Base-by-base conservation (phyloP, 2,888 invertebrate genomes). In the Escarpia spicata region DNA sequence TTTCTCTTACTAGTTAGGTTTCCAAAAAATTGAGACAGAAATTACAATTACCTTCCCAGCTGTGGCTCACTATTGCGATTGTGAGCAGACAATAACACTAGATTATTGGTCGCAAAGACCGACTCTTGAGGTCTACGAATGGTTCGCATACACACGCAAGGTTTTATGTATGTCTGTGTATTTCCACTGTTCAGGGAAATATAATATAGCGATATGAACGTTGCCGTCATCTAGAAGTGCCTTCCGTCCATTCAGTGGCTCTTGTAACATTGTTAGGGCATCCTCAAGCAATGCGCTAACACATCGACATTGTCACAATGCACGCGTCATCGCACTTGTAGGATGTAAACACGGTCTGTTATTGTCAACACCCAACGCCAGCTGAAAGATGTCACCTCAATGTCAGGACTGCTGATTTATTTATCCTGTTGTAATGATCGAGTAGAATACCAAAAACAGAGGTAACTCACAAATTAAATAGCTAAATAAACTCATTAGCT, bases 121-220 rank as follows among this genome's bases (percentile, higher is more conserved):
- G 19, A 4, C 75, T 75, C 75, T 15, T 2, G 19, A 26, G 75
- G 75, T 75, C 75, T 75, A 26, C 75, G 19, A 75, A 75, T 75
- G 19, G 75, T 15, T 75, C 6, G 26, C 75, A 75, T 75, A 75
- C 26, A 26, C 26, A 6, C 75, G 75, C 26, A n/a, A 75, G 75
- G 75, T 75, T n/a, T 19, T 75, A 75, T 75, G 75, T 26, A 75
- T 75, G n/a, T 19, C 19, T n/a, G 12, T 12, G 75, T 3, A 75
- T 75, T 75, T 75, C 75, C n/a, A 26, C 75, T 75, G 75, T 75
- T 75, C 75, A 19, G 75, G 75, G 75, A 75, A 75, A 75, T 75
- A 26, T 75, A 75, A 75, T 75, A 75, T 75, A 75, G 75, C 6
- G 75, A 75, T 19, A 75, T 26, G 19, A 75, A 6, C 19, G 26